Percentiles rank a stretch among this genome's conserved stretches.
Evolutionary conservation across 2,888 invertebrate species (phyloP).

Genomic region (Hyalella azteca): DNA sequence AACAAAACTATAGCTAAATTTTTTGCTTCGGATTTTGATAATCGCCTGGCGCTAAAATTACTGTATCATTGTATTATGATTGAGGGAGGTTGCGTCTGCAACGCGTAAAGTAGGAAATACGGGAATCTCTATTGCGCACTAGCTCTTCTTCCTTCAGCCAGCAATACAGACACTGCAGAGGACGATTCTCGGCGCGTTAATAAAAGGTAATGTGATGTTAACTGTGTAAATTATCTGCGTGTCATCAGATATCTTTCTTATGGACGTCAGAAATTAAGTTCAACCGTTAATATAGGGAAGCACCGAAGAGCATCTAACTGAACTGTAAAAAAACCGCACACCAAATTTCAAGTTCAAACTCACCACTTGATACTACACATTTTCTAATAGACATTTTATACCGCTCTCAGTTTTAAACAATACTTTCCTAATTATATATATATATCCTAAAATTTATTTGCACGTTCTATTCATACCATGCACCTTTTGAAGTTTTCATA

Average conservation of each 20-base stretch:
- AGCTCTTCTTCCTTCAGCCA: neutral
- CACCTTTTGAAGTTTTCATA: constrained; percentile 29
- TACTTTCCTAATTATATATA: constrained; percentile 35
- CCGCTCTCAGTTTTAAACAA: constrained; percentile 23
- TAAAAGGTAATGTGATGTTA: constrained; percentile 26
- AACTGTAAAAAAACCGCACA: neutral
- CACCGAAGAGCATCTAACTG: too few species aligned
- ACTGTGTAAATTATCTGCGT: constrained; percentile 30
- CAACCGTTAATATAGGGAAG: too few species aligned
- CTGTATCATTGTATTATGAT: too few species aligned
- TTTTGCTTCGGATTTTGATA: too few species aligned
- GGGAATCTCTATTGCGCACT: neutral
- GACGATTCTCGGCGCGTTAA: constrained; percentile 3
- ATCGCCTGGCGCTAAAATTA: too few species aligned
- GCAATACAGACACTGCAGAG: constrained; percentile 1
- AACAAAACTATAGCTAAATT: too few species aligned
- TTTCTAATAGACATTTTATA: constrained; percentile 11
- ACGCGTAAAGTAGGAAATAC: neutral
- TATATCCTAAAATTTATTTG: constrained; percentile 36
- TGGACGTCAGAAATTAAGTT: too few species aligned
- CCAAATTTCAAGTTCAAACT: neutral
- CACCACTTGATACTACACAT: neutral
- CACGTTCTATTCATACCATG: constrained; percentile 28
- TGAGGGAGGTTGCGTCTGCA: too few species aligned
- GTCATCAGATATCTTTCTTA: neutral